Percentiles rank a stretch among this genome's conserved stretches.
Evolutionary conservation across 2,113 vertebrate genomes (phyloP).

Genomic region (human): DNA sequence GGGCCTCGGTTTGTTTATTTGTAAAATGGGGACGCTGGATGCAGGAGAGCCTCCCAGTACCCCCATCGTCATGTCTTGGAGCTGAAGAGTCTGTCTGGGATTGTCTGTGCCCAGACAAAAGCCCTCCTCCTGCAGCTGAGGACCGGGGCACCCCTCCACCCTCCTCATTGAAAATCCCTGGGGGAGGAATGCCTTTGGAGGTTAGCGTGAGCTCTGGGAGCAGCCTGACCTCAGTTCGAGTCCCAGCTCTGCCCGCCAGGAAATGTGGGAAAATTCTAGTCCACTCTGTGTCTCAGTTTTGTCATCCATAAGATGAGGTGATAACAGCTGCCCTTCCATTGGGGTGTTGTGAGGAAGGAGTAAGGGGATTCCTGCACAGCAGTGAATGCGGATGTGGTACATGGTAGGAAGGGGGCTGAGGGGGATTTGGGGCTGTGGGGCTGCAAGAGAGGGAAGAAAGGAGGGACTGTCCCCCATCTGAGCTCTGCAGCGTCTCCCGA

Average conservation of each 20-base stretch:
- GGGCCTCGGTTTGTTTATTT: background rate
- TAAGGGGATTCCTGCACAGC: background rate
- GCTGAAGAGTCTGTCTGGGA: background rate
- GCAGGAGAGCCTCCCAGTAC: background rate
- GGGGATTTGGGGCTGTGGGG: too few species aligned
- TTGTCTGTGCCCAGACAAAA: background rate
- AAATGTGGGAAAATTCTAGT: background rate
- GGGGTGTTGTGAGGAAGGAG: background rate
- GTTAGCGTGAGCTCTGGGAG: background rate
- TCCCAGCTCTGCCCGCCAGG: background rate
- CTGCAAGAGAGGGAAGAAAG: background rate
- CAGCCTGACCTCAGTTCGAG: background rate
- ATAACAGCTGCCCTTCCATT: background rate
- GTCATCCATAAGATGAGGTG: background rate
- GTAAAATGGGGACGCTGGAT: background rate
- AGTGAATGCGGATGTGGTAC: rapidly evolving
- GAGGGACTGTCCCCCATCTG: background rate
- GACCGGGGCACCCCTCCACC: background rate
- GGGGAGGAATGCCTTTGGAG: background rate
- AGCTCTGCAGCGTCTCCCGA: background rate
- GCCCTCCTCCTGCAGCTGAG: background rate
- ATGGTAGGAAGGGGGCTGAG: background rate
- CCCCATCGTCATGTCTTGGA: rapidly evolving
- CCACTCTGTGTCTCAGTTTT: background rate
- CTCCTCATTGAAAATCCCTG: background rate